Conservation (phyloP, 1,140 invertebrate genomes). For the Solen grandis region DNA sequence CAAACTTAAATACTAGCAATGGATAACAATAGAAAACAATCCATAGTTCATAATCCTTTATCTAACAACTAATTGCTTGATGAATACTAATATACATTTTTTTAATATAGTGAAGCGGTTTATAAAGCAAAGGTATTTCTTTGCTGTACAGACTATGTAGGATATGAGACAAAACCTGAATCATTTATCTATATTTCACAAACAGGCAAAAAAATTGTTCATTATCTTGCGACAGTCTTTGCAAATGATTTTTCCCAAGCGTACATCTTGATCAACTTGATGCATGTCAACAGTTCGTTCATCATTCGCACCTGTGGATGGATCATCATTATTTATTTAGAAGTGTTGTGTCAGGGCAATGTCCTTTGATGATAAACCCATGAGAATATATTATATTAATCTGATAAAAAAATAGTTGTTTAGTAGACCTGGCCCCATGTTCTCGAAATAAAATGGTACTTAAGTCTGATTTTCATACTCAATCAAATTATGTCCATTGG, state of each 20-base stretch:
- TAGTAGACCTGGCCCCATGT: neutral
- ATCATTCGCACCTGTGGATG: slow-evolving; percentile 72
- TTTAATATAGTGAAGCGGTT: neutral
- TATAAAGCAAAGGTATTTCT: neutral
- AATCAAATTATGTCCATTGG: no score
- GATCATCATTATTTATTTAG: neutral
- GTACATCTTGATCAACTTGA: slow-evolving; percentile 89
- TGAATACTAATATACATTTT: neutral
- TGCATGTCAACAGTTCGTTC: slow-evolving; percentile 73
- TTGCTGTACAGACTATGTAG: neutral
- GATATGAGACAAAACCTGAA: neutral
- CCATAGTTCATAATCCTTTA: no score
- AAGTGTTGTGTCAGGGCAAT: no score
- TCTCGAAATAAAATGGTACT: neutral
- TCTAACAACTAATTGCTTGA: neutral
- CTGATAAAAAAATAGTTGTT: neutral
- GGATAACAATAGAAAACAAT: no score
- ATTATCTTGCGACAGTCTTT: slow-evolving; percentile 82
- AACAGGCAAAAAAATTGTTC: neutral
- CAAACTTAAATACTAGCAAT: no score
- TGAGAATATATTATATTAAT: neutral
- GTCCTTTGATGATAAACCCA: neutral
- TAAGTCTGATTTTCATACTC: no score
- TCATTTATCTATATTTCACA: neutral
- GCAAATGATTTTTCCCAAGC: slow-evolving; percentile 93